Conservation (phyloP, 2,113 vertebrate genomes). For the Chunga burmeisteri region DNA sequence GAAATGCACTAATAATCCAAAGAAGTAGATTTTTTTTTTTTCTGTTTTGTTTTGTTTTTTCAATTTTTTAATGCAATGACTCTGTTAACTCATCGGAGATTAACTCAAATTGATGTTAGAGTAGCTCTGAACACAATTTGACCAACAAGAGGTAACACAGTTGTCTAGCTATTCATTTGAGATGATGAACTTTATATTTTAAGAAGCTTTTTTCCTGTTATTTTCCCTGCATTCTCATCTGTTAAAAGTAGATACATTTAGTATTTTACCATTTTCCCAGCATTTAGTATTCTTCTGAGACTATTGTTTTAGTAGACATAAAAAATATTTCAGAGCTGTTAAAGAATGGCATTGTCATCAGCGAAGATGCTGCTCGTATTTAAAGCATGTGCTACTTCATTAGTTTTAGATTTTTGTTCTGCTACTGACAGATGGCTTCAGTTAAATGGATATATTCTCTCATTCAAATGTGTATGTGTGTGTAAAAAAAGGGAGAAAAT, state of each 20-base stretch:
- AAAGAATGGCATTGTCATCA: neutral
- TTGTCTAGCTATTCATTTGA: neutral
- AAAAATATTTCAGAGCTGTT: neutral
- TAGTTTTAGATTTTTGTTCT: neutral
- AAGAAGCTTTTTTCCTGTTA: neutral
- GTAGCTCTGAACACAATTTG: neutral
- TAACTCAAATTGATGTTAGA: neutral
- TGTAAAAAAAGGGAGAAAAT: neutral
- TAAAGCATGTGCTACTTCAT: neutral
- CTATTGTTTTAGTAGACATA: neutral
- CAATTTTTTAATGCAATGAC: neutral
- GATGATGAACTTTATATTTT: neutral
- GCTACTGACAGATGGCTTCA: neutral
- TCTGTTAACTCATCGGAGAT: neutral
- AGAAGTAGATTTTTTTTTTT: neutral
- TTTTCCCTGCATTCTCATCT: neutral
- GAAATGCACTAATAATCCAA: neutral
- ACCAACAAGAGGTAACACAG: neutral
- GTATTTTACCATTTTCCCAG: neutral
- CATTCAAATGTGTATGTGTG: neutral
- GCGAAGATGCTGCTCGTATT: neutral
- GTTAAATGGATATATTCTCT: neutral
- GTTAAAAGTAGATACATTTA: neutral
- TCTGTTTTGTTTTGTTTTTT: neutral
- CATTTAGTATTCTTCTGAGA: neutral